phyloP scores from a whole-genome alignment of 1,140 invertebrate species.

The Mesaphorura yosii region DNA sequence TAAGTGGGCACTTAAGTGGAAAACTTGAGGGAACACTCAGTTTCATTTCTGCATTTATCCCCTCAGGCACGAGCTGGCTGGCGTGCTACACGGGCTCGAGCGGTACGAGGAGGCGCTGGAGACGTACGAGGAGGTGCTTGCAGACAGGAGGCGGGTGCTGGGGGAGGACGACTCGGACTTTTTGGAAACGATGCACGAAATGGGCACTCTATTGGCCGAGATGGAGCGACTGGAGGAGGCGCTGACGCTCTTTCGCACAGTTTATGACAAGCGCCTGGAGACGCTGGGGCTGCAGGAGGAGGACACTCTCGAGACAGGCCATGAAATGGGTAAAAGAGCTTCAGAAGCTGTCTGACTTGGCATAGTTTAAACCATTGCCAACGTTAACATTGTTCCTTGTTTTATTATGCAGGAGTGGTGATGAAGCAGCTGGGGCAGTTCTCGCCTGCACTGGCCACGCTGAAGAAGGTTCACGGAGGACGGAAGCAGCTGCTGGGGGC shows the following conservation, averaged over 20 bases:
- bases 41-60: not conserved
- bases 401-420: slow-evolving; percentile 5
- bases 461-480: slow-evolving; percentile 10
- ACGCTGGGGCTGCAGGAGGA: slow-evolving; percentile 30
- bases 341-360: not conserved
- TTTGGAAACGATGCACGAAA: slow-evolving; percentile 26
- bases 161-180: slow-evolving; percentile 28
- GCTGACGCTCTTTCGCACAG: slow-evolving; percentile 26
- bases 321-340: not conserved
- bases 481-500: slow-evolving; percentile 14
- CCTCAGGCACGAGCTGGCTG: slow-evolving; percentile 27
- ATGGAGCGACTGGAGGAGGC: slow-evolving; percentile 31
- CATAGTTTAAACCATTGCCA: not conserved
- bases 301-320: slow-evolving; percentile 30
- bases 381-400: not conserved
- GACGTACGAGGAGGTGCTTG: slow-evolving; percentile 28
- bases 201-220: slow-evolving; percentile 25
- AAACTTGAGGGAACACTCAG: too few species aligned
- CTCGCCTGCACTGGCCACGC: not conserved
- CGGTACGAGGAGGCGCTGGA: slow-evolving; percentile 32
- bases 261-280: slow-evolving; percentile 25
- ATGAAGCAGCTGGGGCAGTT: not conserved
- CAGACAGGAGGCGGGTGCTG: slow-evolving; percentile 26
- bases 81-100: slow-evolving; percentile 24
- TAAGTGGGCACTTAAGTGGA: too few species aligned